Conservation (phyloP, 1,140 invertebrate genomes). For the Eurosta solidaginis region DNA sequence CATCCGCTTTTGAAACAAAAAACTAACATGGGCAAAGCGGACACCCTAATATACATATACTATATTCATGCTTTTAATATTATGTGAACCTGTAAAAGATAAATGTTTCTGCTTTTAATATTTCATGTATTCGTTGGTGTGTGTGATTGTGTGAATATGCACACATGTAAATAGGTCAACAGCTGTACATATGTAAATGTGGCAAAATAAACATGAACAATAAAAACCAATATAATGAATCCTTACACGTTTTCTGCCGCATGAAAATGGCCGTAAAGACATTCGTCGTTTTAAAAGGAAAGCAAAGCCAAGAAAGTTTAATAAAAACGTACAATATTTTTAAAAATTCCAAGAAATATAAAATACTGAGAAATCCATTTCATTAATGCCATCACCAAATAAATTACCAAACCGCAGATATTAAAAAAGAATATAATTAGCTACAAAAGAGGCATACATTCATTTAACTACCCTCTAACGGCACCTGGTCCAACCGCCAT, state of each 20-base stretch:
- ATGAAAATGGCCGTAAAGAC: not conserved
- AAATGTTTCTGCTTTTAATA: not conserved
- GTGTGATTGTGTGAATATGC: not conserved
- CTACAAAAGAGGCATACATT: too few species aligned
- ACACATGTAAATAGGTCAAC: conserved; percentile 13
- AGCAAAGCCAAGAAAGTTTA: not conserved
- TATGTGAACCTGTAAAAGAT: not conserved
- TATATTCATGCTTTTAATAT: not conserved
- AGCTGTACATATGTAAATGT: conserved; percentile 16
- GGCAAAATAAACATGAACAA: not conserved
- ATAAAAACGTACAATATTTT: too few species aligned
- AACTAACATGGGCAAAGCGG: not conserved
- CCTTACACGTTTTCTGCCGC: not conserved
- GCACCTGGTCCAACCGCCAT: too few species aligned
- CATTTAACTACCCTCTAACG: too few species aligned
- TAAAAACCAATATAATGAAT: not conserved
- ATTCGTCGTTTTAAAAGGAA: not conserved
- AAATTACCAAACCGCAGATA: too few species aligned
- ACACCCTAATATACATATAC: not conserved
- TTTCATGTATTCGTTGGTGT: not conserved
- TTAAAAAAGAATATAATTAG: too few species aligned
- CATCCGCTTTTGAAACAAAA: too few species aligned
- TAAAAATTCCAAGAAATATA: too few species aligned
- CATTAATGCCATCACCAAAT: too few species aligned
- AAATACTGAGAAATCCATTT: too few species aligned